Percentiles rank a stretch among this genome's conserved stretches.
Evolutionary conservation across 2,113 vertebrate genomes (phyloP).

Genomic region (Leptobrachium leishanense): DNA sequence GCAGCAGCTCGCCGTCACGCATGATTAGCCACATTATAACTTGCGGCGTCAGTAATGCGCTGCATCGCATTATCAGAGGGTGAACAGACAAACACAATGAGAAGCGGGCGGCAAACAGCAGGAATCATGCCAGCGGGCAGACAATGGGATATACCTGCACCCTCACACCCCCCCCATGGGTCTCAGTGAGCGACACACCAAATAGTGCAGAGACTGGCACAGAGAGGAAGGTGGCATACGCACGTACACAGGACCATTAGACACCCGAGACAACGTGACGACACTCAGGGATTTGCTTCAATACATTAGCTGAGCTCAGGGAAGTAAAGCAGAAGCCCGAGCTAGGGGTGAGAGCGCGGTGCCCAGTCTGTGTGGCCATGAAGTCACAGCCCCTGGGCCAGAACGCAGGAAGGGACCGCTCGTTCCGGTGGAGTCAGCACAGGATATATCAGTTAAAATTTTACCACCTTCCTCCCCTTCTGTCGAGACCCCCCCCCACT

Average conservation of each 20-base stretch:
- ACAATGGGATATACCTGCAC: background rate
- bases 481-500: slow-evolving; percentile 19
- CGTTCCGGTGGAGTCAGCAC: slow-evolving; percentile 43
- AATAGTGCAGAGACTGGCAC: too few species aligned
- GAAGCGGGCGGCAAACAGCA: background rate
- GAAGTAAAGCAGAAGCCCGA: too few species aligned
- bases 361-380: slow-evolving; percentile 7
- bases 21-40: slow-evolving; percentile 12
- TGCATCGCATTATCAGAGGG: slow-evolving; percentile 15
- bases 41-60: background rate
- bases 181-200: too few species aligned
- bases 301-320: too few species aligned
- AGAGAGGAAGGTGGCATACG: too few species aligned
- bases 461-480: slow-evolving; percentile 23
- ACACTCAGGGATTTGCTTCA: too few species aligned
- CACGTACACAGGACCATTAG: too few species aligned
- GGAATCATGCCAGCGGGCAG: background rate
- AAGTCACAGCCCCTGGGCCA: background rate
- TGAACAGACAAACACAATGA: slow-evolving; percentile 29
- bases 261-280: too few species aligned
- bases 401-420: slow-evolving; percentile 27
- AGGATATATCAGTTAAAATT: slow-evolving; percentile 23
- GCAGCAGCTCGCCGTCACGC: background rate
- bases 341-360: slow-evolving; percentile 7
- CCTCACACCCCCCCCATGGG: background rate